Base-by-base conservation (phyloP, 1,140 invertebrate genomes). In the Nixonia krombeini region DNA sequence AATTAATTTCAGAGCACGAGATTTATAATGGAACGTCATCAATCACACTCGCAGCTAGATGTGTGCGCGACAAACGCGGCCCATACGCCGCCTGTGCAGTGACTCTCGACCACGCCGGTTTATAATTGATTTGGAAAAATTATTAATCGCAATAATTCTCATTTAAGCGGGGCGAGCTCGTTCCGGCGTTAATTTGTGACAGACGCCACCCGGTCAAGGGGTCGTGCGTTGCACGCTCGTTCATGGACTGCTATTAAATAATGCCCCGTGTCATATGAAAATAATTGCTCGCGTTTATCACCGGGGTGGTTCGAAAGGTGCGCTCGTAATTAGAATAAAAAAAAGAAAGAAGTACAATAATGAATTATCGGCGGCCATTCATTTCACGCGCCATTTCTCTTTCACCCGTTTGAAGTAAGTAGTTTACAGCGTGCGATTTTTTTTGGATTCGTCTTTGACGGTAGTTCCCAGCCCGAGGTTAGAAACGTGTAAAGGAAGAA, bases 71-170 rank as follows among this genome's bases (percentile, higher is more conserved):
- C 42, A 70, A 56, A 47, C 29, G 26, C 46, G 44, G 33, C 28
- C 28, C 23, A 31, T 37, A 29, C 23, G 15, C 10, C 7, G 44
- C 40, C 18, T 45, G 45, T 50, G 65, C 64, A 47, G 26, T 45
- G 50, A 41, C 44, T 68, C 47, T 65, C 59, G 51, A 51, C 55
- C 49, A 51, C 18, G 31, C 47, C 42, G 35, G 37, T 41, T 61
- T 57, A 73, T 80, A 79, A 82, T 80, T 81, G 78, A 79, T 81
- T 76, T 66, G 46, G 58, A 79, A 81, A 80, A 81, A 81, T 81
- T 81, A 81, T 79, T 73, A 76, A 81, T 74, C 50, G 70, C 63
- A 73, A 79, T 78, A 74, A 78, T 76, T 74, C 63, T 73, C 64
- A 76, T 75, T 72, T 70, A 53, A 58, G 56, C 46, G 55, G 37